phyloP scores from a whole-genome alignment of 2,797 vertebrate genomes.

The Halcyon chelicuti region DNA sequence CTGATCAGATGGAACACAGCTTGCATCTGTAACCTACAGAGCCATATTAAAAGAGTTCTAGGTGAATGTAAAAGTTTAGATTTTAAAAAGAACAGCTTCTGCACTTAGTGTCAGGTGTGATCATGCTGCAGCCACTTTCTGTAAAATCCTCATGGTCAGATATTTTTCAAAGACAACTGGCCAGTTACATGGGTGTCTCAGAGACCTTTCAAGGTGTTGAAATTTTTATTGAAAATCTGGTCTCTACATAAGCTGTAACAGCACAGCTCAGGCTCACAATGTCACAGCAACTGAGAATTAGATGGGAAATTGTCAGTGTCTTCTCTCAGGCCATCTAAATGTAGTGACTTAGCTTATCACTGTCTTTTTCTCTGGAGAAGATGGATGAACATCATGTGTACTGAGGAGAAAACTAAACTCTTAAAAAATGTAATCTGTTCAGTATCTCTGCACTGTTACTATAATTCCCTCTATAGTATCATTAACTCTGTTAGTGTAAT shows the following conservation, averaged over 20 bases:
- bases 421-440: neutral
- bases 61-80: neutral
- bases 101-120: neutral
- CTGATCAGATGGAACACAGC: neutral
- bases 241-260: neutral
- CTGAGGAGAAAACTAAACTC: neutral
- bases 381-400: neutral
- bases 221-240: neutral
- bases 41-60: neutral
- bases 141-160: neutral
- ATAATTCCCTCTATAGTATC: neutral
- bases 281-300: neutral
- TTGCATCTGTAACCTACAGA: neutral
- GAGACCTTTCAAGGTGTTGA: neutral
- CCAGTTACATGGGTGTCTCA: neutral
- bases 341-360: neutral
- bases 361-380: neutral
- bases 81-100: neutral
- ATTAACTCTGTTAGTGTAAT: neutral
- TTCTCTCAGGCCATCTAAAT: neutral
- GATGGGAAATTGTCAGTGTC: neutral
- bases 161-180: neutral
- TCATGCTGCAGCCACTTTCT: neutral
- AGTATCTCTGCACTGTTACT: neutral
- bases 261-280: neutral